Percentiles rank a stretch among this genome's conserved stretches.
Evolutionary conservation across 2,888 invertebrate genomes (phyloP).

Genomic region (Ganaspis brasiliensis): DNA sequence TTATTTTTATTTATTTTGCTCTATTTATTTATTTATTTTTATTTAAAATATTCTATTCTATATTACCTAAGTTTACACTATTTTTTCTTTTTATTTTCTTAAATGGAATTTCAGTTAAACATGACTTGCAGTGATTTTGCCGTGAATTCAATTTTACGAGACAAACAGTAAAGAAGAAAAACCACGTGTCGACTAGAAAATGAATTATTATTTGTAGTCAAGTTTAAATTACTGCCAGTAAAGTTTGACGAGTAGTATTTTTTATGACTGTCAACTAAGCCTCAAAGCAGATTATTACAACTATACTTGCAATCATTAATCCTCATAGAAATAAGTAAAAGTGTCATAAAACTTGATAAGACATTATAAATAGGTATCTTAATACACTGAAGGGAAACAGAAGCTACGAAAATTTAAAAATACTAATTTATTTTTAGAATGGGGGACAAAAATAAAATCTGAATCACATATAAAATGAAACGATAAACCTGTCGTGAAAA

Average conservation of each 20-base stretch:
- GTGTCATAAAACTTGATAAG: not conserved
- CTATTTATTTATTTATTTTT: not conserved
- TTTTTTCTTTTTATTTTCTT: not conserved
- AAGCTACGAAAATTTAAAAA: too few relatives aligned
- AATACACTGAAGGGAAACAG: not conserved
- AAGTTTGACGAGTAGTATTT: conserved; percentile 47
- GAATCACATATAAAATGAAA: too few relatives aligned
- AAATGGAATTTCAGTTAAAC: not conserved
- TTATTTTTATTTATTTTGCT: too few relatives aligned
- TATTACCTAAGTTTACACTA: not conserved
- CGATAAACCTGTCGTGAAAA: too few relatives aligned
- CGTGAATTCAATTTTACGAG: conserved; percentile 37
- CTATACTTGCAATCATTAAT: conserved; percentile 7
- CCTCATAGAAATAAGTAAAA: not conserved
- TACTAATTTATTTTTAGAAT: too few relatives aligned
- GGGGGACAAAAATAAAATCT: too few relatives aligned
- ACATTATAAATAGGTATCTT: not conserved
- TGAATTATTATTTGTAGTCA: conserved; percentile 63
- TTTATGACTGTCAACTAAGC: conserved; percentile 44
- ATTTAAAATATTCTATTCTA: not conserved
- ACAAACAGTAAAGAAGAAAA: conserved; percentile 14
- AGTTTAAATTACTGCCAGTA: conserved; percentile 57
- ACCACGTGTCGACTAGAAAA: conserved; percentile 4
- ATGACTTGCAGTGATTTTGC: conserved; percentile 26
- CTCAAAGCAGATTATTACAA: conserved; percentile 12